Percentiles rank a stretch among this genome's conserved stretches.
phyloP scores from a whole-genome alignment of 2,113 vertebrate genomes.

The Bufo gargarizans region DNA sequence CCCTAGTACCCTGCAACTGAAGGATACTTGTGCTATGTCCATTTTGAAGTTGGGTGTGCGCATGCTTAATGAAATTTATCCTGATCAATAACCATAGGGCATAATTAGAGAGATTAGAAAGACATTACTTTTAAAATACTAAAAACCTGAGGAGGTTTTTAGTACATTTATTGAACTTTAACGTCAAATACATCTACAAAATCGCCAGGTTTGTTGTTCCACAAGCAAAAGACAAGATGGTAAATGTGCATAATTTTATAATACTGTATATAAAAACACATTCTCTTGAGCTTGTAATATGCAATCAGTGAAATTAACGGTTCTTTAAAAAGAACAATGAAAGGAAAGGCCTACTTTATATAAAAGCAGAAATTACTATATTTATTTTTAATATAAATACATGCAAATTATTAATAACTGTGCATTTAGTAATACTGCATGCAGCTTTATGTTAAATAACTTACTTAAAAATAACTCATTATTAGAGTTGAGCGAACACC shows the following conservation, averaged over 20 bases:
- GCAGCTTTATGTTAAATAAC: constrained; percentile 49
- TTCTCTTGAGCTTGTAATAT: neutral
- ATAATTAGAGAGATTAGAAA: neutral
- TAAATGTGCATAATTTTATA: neutral
- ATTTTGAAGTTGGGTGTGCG: neutral
- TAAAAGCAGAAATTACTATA: constrained; percentile 25
- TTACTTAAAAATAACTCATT: constrained; percentile 54
- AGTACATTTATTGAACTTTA: neutral
- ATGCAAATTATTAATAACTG: constrained; percentile 47
- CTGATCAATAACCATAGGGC: neutral
- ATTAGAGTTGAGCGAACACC: too few relatives aligned
- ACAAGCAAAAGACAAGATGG: neutral
- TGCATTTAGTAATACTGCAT: constrained; percentile 35
- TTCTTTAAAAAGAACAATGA: neutral
- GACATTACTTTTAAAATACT: neutral
- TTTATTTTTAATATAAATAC: constrained; percentile 34
- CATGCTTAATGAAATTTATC: neutral
- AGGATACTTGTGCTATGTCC: neutral
- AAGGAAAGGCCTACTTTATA: constrained; percentile 3
- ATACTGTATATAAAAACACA: neutral
- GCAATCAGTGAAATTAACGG: neutral
- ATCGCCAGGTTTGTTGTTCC: neutral
- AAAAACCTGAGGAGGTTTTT: neutral
- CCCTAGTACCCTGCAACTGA: neutral
- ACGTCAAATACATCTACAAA: neutral